Percentiles rank a stretch among this genome's conserved stretches.
phyloP scores from a whole-genome alignment of 2,113 vertebrate genomes.

The Colius striatus region DNA sequence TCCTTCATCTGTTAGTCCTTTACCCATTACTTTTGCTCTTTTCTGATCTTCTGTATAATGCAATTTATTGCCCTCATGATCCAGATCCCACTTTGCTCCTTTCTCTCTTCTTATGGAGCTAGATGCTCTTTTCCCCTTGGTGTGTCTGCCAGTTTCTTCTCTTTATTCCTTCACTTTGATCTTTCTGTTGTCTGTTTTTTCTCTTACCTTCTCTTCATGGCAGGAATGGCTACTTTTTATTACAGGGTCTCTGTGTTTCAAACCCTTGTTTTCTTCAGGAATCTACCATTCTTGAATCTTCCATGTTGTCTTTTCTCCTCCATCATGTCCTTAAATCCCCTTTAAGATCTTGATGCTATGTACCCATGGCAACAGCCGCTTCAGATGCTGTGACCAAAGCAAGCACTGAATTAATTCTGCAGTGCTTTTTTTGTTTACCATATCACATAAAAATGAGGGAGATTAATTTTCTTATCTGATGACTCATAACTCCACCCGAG shows the following conservation, averaged over 20 bases:
- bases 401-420: slow-evolving; percentile 32
- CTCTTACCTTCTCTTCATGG: not conserved
- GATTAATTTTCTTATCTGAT: slow-evolving; percentile 36
- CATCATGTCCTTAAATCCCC: slow-evolving; percentile 24
- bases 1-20: not conserved
- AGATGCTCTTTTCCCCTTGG: not conserved
- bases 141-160: not conserved
- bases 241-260: not conserved
- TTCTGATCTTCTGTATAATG: not conserved
- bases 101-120: not conserved
- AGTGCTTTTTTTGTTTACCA: slow-evolving; percentile 52
- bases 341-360: not conserved
- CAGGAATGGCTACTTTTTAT: not conserved
- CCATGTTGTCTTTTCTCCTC: not conserved
- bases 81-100: not conserved
- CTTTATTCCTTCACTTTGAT: not conserved
- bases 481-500: slow-evolving; percentile 21
- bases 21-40: not conserved
- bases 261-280: not conserved
- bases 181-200: not conserved
- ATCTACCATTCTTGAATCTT: slow-evolving; percentile 7
- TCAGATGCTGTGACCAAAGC: slow-evolving; percentile 45
- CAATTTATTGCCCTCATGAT: not conserved
- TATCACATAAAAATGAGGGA: slow-evolving; percentile 13
- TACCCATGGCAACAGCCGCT: slow-evolving; percentile 59